Percentiles rank a stretch among this genome's conserved stretches.
phyloP scores from a whole-genome alignment of 2,888 invertebrate genomes.

The Volucella inanis region DNA sequence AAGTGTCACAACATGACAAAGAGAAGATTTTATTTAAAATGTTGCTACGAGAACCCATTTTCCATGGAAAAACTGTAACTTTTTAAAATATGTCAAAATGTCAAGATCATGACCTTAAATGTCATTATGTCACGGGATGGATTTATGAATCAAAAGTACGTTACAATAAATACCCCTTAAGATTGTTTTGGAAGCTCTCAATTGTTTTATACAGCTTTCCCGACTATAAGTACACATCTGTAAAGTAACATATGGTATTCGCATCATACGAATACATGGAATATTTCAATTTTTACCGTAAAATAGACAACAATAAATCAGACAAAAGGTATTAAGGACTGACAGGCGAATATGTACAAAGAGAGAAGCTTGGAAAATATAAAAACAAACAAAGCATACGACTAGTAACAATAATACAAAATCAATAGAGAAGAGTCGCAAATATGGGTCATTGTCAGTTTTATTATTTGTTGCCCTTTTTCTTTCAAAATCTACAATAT shows the following conservation, averaged over 20 bases:
- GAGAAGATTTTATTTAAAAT: too few relatives aligned
- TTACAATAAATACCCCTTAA: too few relatives aligned
- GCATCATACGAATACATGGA: not conserved
- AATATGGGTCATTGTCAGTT: constrained; percentile 65
- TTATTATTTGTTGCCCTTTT: constrained; percentile 17
- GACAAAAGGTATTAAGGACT: constrained; percentile 55
- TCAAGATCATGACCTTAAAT: too few relatives aligned
- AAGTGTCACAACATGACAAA: too few relatives aligned
- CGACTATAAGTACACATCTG: too few relatives aligned
- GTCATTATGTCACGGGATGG: too few relatives aligned
- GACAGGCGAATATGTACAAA: constrained; percentile 14
- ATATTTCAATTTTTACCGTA: not conserved
- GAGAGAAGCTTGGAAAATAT: constrained; percentile 2
- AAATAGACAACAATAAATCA: constrained; percentile 35
- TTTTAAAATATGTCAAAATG: too few relatives aligned
- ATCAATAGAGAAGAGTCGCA: constrained; percentile 50
- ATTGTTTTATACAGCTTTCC: too few relatives aligned
- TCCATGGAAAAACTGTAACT: too few relatives aligned
- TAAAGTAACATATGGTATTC: not conserved
- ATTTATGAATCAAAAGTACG: too few relatives aligned
- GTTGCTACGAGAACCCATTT: too few relatives aligned
- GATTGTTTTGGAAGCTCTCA: too few relatives aligned
- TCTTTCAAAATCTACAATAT: not conserved
- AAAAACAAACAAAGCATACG: constrained; percentile 13
- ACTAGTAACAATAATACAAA: constrained; percentile 54